phyloP scores from a whole-genome alignment of 2,888 invertebrate genomes.

The Hemicrepidius hirtus region DNA sequence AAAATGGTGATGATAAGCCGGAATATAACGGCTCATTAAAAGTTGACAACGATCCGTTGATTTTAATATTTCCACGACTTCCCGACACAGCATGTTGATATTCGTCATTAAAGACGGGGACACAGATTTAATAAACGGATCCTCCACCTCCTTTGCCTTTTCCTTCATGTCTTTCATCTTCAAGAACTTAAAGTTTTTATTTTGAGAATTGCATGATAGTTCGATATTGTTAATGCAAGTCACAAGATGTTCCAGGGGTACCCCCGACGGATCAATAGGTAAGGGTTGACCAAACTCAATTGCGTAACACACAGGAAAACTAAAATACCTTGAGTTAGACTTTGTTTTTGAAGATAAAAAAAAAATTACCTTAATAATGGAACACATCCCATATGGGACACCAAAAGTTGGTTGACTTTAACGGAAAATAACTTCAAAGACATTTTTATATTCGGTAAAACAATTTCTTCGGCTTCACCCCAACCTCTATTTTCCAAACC shows the following conservation, averaged over 20 bases:
- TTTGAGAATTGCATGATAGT: constrained; percentile 70
- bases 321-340: too few relatives aligned
- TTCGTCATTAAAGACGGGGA: constrained; percentile 82
- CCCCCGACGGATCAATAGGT: constrained; percentile 81
- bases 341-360: neutral
- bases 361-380: constrained; percentile 83
- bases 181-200: constrained; percentile 68
- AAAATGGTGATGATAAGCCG: constrained; percentile 97
- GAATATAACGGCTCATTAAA: constrained; percentile 90
- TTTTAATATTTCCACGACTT: constrained; percentile 89
- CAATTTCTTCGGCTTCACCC: constrained; percentile 82
- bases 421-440: constrained; percentile 79
- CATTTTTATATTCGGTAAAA: constrained; percentile 79
- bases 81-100: constrained; percentile 87
- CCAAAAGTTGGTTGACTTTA: constrained; percentile 80
- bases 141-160: constrained; percentile 60
- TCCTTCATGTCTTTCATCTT: constrained; percentile 61
- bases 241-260: constrained; percentile 92
- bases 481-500: constrained; percentile 80
- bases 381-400: constrained; percentile 84
- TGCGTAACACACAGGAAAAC: constrained; percentile 88
- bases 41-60: constrained; percentile 88
- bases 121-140: constrained; percentile 72
- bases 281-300: constrained; percentile 80
- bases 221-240: constrained; percentile 86